These are phyloP conservation scores for Carettochelys insculpta DNA, from an alignment of 2,113 vertebrate species.

Conservation along the genomic window DNA sequence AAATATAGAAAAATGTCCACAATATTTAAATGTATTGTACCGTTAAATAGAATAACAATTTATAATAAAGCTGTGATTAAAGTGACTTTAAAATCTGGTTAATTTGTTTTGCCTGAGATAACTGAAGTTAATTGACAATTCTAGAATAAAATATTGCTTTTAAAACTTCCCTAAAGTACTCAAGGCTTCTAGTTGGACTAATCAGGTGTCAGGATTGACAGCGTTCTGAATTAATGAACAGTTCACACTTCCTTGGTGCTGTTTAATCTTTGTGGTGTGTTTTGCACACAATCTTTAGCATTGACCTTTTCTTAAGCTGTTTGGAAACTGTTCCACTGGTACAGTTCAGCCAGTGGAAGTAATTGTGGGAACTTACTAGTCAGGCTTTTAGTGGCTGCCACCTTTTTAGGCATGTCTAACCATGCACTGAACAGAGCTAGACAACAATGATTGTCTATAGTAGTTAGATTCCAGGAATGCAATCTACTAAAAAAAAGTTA, in stretches of 20 bases:
- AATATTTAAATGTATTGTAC: too few relatives aligned
- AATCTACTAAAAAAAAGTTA: neutral
- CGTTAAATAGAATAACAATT: too few relatives aligned
- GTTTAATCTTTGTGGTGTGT: conserved; percentile 37
- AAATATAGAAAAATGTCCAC: too few relatives aligned
- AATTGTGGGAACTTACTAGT: too few relatives aligned
- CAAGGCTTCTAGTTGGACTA: neutral
- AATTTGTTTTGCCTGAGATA: too few relatives aligned
- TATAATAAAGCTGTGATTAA: too few relatives aligned
- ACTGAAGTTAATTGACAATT: too few relatives aligned
- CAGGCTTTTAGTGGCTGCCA: neutral
- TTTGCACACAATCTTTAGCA: neutral
- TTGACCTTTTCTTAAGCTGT: neutral
- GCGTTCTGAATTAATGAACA: conserved; percentile 43
- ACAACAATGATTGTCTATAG: neutral
- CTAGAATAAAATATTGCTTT: neutral
- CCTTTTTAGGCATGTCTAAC: neutral
- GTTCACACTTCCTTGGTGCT: conserved; percentile 54
- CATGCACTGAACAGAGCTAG: neutral
- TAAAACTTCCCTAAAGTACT: rapidly evolving
- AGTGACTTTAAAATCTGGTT: too few relatives aligned
- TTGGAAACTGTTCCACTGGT: neutral
- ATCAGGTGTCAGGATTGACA: neutral
- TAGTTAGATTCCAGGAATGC: neutral
- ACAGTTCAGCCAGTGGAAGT: neutral